Evolutionary conservation across 2,888 invertebrate genomes (phyloP), one percentile per base, ranked within the genome.

Genomic region (Aphodius sticticus): DNA sequence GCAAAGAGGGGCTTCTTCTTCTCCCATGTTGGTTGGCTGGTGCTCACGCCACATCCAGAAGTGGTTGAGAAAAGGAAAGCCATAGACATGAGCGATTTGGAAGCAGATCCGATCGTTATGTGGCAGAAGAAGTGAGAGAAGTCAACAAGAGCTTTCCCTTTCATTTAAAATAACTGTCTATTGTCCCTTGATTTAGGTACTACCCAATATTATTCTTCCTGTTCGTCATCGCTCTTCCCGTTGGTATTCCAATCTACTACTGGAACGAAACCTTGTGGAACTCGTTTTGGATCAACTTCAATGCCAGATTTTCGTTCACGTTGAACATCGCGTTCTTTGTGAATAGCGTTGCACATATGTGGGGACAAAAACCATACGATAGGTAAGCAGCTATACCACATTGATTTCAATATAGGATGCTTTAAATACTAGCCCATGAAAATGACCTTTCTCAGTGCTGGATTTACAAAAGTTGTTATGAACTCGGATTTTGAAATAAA

Each of bases 301-400:
- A 96, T 82, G 92, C 94, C 83, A 92, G 98, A 76, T 98, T 97
- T 90, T 94, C 94, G 78, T 91, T 94, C 82, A 96, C 95, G 0
- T 92, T 99, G 7, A 97, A 99, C 89, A 95, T 96, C 83, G 98
- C 98, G 0, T 99, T 96, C 92, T 93, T 95, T 85, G 97, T 98
- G n/a, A 98, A 98, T 89, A 97, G 97, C 87, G 95, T 96, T 12
- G 98, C 98, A 0, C 98, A 98, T 88, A 93, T 96, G 91, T 97
- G 95, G 93, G 98, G 98, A n/a, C 93, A 94, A 84, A 94, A 94
- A 86, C 98, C 98, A 0, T 98, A 97, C 87, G 98, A 98, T 89
- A 94, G 92, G 95, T 95, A 87, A 89, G 91, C 88, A 35, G 75
- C 16, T 6, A 69, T 14, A 72, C 35, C 16, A 69, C 53, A 69